Evolutionary conservation across 2,113 vertebrate genomes (phyloP).

Genomic region (Rhynchopsitta pachyrhyncha): DNA sequence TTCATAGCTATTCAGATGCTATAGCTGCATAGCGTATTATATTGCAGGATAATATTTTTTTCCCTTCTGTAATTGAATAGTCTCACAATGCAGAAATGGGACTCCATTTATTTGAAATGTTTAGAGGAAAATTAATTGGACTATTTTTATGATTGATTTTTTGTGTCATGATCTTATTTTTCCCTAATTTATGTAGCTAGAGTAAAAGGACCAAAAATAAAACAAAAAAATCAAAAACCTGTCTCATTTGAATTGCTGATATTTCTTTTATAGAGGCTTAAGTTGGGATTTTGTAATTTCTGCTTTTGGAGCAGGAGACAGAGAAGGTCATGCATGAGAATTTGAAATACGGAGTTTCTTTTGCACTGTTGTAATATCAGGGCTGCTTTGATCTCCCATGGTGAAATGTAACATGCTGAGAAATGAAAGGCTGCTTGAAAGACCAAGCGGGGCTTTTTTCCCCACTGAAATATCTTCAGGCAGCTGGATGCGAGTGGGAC

Average conservation of each 20-base stretch:
- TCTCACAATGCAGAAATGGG: constrained; percentile 19
- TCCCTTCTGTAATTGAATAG: constrained; percentile 4
- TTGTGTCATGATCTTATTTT: constrained; percentile 1
- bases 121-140: constrained; percentile 49
- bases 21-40: not conserved
- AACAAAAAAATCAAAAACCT: not conserved
- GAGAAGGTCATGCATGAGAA: not conserved
- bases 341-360: not conserved
- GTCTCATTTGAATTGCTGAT: constrained; percentile 6
- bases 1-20: not conserved
- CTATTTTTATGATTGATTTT: constrained; percentile 26
- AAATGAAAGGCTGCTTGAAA: not conserved
- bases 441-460: not conserved
- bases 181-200: constrained; percentile 21
- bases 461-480: not conserved
- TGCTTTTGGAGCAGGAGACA: not conserved
- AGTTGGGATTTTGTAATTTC: not conserved
- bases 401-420: not conserved
- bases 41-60: not conserved
- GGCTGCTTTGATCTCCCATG: not conserved
- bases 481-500: not conserved
- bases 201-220: not conserved
- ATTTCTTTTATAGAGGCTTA: not conserved
- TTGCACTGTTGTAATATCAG: not conserved
- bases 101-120: constrained; percentile 39